Evolutionary conservation across 2,113 vertebrate species (phyloP), one percentile per base, ranked within the genome.

Genomic region (Chionodraco myersi): DNA sequence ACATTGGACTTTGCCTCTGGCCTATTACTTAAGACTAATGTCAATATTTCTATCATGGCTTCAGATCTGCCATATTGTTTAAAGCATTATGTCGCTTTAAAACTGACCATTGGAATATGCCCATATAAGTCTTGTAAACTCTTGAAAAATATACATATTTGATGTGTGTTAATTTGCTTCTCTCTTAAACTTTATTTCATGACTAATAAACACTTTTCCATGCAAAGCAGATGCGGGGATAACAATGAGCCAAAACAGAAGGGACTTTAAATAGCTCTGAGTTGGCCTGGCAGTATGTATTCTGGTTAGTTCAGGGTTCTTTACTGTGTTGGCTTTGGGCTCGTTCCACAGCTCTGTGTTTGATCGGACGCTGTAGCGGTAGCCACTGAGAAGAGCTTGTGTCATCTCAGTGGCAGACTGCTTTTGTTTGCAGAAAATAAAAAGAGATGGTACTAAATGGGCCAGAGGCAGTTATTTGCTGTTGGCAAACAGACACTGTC

Each of bases 381-480:
- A 58, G 65, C 89, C 82, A 63, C 82, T 61, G 78, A 91, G 87
- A 82, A 86, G 77, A 44, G 80, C 69, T 89, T 2, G 34, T 90
- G 87, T 90, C 85, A 79, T 85, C 87, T 84, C 79, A 45, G 81
- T 78, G 90, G 89, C 85, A 68, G 86, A 75, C 85, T 72, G 89
- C 88, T 90, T 91, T 90, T 93, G 91, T 95, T 90, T 90, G 86
- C 75, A 79, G 75, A 90, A 75, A 63, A 85, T 72, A 77, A 88
- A 86, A 76, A 85, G 76, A 86, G 81, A 81, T 83, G 89, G 88
- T 58, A 80, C 92, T 83, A 89, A 91, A 88, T 81, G 77, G 88
- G 85, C 83, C 91, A 83, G 87, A 92, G 89, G 88, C 81, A 30
- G 80, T 88, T 94, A 86, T 95, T 95, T 95, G 91, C 91, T 87